These are phyloP conservation scores for Sphaeramia orbicularis DNA, from an alignment of 2,797 vertebrate species.

Conservation along the genomic window DNA sequence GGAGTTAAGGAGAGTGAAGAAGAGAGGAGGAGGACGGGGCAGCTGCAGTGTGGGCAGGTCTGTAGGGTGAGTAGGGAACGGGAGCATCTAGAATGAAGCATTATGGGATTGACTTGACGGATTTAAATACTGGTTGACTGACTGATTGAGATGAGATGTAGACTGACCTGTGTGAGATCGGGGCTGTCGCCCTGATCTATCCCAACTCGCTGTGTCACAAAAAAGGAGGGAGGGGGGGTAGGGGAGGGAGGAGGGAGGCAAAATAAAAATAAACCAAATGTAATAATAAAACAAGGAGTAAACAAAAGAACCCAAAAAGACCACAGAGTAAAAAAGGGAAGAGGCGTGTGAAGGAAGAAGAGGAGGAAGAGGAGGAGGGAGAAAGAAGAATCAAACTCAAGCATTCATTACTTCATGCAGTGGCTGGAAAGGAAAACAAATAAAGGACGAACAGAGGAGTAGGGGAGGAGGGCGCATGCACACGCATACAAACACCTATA, in stretches of 20 bases:
- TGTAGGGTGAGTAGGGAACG: constrained; percentile 87
- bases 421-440: constrained; percentile 84
- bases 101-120: constrained; percentile 81
- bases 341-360: constrained; percentile 74
- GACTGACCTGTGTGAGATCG: constrained; percentile 98
- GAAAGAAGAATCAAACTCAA: constrained; percentile 89
- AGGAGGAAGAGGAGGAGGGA: constrained; percentile 82
- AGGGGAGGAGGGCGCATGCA: constrained; percentile 69
- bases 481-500: constrained; percentile 75
- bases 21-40: constrained; percentile 76
- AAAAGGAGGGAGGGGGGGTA: constrained; percentile 78
- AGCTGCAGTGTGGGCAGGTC: constrained; percentile 81
- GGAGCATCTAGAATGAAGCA: constrained; percentile 83
- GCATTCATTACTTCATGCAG: constrained; percentile 89
- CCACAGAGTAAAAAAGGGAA: constrained; percentile 71
- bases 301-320: constrained; percentile 68
- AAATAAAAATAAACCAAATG: constrained; percentile 83
- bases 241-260: constrained; percentile 72
- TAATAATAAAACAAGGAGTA: constrained; percentile 75
- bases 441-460: constrained; percentile 78
- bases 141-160: constrained; percentile 87
- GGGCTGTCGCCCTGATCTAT: constrained; percentile 97
- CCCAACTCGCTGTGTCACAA: constrained; percentile 97
- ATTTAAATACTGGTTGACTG: constrained; percentile 76
- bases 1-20: constrained; percentile 76